Percentiles rank a stretch among this genome's conserved stretches.
These are phyloP conservation scores for Pseudomugil gertrudae DNA, from an alignment of 2,797 vertebrate species.

Conservation along the genomic window DNA sequence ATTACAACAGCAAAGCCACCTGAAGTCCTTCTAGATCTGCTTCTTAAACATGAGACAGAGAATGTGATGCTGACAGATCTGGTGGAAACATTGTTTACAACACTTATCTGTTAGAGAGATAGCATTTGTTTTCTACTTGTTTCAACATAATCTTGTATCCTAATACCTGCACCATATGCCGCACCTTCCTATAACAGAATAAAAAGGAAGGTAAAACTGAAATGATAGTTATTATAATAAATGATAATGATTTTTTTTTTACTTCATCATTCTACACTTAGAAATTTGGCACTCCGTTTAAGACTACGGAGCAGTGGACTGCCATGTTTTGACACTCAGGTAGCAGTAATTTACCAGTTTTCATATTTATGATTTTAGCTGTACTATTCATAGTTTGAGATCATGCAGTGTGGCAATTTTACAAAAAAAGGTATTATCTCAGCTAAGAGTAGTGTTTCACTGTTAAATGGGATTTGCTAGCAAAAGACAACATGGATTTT, in stretches of 20 bases:
- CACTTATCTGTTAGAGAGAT: slow-evolving; percentile 26
- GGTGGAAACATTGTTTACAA: slow-evolving; percentile 30
- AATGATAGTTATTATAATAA: background rate
- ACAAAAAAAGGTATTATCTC: background rate
- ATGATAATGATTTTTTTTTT: no score
- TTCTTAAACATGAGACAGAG: slow-evolving; percentile 56
- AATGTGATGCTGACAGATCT: slow-evolving; percentile 17
- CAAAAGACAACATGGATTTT: background rate
- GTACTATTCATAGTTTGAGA: no score
- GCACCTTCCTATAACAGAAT: background rate
- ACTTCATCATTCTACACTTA: no score
- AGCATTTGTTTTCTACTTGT: slow-evolving; percentile 22
- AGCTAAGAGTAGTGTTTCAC: no score
- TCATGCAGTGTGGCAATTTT: no score
- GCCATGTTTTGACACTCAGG: no score
- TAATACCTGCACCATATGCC: background rate
- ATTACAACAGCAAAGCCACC: slow-evolving; percentile 85
- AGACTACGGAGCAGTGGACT: no score
- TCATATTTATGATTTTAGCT: no score
- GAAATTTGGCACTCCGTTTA: no score
- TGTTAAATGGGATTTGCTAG: no score
- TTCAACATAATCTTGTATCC: slow-evolving; percentile 2
- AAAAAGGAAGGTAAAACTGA: background rate
- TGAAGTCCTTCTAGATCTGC: slow-evolving; percentile 76
- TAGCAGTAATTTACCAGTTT: no score